Evolutionary conservation across 2,113 vertebrate genomes (phyloP).

Genomic region (Anarrhichthys ocellatus): DNA sequence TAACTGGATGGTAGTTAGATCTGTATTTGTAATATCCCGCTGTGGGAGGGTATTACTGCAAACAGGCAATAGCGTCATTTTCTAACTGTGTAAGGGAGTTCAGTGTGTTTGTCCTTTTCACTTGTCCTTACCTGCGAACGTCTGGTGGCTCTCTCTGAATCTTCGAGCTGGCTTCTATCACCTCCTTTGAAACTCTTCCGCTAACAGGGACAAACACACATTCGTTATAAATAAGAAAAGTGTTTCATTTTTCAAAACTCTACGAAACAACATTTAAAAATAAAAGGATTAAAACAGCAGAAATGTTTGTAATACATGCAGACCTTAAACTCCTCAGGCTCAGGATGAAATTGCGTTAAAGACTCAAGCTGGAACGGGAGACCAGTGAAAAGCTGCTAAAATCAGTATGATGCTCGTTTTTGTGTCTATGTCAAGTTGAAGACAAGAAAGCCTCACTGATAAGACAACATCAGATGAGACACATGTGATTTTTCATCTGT

Average conservation of each 20-base stretch:
- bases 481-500: background rate
- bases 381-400: background rate
- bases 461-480: background rate
- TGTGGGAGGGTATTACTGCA: background rate
- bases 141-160: constrained; percentile 95
- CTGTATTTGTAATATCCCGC: background rate
- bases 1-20: background rate
- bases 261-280: background rate
- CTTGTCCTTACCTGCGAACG: constrained; percentile 88
- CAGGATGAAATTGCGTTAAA: background rate
- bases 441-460: background rate
- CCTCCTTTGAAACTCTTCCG: constrained; percentile 97
- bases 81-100: background rate
- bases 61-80: background rate
- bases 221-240: background rate
- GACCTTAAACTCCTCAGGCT: background rate
- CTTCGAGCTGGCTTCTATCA: constrained; percentile 97
- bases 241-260: background rate
- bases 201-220: constrained; percentile 77
- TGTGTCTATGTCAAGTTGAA: background rate
- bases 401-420: background rate
- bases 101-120: background rate
- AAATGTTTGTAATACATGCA: background rate
- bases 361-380: background rate
- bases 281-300: background rate